Evolutionary conservation across 2,113 vertebrate species (phyloP).

Genomic region (Galbula dea): DNA sequence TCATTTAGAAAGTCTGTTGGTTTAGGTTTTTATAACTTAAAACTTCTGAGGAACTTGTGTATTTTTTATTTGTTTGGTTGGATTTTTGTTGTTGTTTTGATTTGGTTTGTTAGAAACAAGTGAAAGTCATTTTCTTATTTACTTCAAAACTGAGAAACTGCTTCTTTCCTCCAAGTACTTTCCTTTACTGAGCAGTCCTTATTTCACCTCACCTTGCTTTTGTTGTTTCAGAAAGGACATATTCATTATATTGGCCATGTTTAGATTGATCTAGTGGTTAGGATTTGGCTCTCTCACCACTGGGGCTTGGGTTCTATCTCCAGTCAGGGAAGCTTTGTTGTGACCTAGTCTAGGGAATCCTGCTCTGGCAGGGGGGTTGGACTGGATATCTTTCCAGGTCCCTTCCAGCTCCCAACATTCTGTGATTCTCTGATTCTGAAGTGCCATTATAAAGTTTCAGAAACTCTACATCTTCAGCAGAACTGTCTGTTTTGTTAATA

Average conservation of each 20-base stretch:
- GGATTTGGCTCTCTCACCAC: too few species aligned
- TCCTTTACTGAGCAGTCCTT: neutral
- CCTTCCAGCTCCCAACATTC: too few species aligned
- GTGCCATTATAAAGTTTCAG: neutral
- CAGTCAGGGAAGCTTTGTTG: too few species aligned
- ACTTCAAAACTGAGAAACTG: neutral
- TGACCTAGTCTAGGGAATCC: too few species aligned
- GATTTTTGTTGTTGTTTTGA: neutral
- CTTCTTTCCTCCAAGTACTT: neutral
- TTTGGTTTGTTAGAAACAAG: neutral
- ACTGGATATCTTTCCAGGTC: too few species aligned
- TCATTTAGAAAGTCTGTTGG: neutral
- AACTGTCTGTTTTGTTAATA: neutral
- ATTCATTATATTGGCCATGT: too few species aligned
- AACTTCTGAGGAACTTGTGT: fast-evolving
- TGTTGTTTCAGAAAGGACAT: neutral
- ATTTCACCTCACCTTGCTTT: neutral
- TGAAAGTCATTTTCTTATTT: neutral
- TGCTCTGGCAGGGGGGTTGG: too few species aligned
- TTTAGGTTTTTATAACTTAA: neutral
- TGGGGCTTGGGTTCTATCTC: too few species aligned
- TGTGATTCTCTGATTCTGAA: too few species aligned
- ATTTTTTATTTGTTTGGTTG: too few species aligned
- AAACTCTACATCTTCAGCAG: neutral
- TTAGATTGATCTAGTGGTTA: too few species aligned